phyloP scores from a whole-genome alignment of 2,113 vertebrate species.

The Macquaria australasica region DNA sequence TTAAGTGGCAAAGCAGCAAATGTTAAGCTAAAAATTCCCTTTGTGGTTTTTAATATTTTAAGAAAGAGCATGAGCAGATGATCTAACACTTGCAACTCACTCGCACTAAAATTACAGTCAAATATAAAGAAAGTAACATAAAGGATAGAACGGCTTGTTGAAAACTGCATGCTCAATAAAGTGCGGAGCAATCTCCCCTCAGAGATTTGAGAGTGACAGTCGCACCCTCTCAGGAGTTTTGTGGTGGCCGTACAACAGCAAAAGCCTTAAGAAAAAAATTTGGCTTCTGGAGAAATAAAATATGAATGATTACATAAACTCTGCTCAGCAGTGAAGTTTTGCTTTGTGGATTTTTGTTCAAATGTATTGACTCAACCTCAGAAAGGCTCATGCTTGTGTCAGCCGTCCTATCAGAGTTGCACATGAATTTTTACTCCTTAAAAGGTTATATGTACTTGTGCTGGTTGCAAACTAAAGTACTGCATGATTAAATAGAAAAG shows the following conservation, averaged over 20 bases:
- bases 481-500: conserved; percentile 8
- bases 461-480: background rate
- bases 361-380: conserved; percentile 2
- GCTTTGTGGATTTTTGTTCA: background rate
- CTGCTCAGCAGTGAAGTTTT: conserved; percentile 18
- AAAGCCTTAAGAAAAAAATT: conserved; percentile 24
- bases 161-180: conserved; percentile 6
- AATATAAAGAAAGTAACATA: background rate
- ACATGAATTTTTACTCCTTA: background rate
- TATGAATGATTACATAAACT: conserved; percentile 37
- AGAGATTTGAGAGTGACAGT: background rate
- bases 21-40: background rate
- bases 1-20: conserved; percentile 2
- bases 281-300: conserved; percentile 21
- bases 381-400: too few species aligned
- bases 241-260: background rate
- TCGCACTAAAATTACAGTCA: background rate
- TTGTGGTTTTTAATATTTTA: background rate
- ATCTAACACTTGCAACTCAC: conserved; percentile 2
- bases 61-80: background rate
- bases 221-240: conserved; percentile 14
- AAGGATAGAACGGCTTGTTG: conserved; percentile 4
- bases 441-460: background rate
- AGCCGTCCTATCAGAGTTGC: too few species aligned
- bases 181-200: background rate